A percentile compares a stretch with the other conserved stretches of the same genome.
These are phyloP conservation scores for Campoletis sonorensis DNA, from an alignment of 1,140 invertebrate species.

Conservation along the genomic window DNA sequence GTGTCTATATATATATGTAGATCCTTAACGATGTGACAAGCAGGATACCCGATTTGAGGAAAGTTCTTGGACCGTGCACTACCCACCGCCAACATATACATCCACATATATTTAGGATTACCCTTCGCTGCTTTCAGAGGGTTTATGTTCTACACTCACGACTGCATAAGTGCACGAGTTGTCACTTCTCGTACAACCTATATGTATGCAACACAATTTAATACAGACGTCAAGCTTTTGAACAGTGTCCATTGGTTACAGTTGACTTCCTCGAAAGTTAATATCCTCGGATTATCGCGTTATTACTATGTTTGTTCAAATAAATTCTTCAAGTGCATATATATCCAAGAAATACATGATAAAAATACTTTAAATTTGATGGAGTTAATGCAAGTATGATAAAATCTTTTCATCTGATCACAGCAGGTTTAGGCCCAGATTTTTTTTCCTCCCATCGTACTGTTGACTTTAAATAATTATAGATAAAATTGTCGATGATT, in stretches of 20 bases:
- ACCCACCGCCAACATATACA: neutral
- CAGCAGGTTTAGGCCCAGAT: too few species aligned
- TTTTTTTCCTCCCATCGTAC: neutral
- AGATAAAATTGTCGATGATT: too few species aligned
- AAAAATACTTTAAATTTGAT: too few species aligned
- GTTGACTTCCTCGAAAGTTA: neutral
- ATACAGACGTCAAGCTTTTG: constrained; percentile 6
- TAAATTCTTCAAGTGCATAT: neutral
- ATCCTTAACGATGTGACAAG: constrained; percentile 4
- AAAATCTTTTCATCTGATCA: too few species aligned
- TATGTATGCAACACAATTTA: neutral
- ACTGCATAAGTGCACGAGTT: constrained; percentile 63
- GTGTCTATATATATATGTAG: neutral
- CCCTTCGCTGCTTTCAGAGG: neutral
- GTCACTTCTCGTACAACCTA: constrained; percentile 59
- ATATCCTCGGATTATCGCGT: neutral
- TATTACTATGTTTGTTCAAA: neutral
- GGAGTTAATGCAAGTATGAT: too few species aligned
- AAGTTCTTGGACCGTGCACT: constrained; percentile 70
- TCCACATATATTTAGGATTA: neutral
- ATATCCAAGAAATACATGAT: too few species aligned
- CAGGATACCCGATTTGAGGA: constrained; percentile 65
- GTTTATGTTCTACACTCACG: neutral
- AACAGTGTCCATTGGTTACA: neutral
- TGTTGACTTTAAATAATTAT: neutral